A percentile compares a stretch with the other conserved stretches of the same genome.
These are phyloP conservation scores for Leucophenga montana DNA, from an alignment of 2,888 invertebrate species.

Conservation along the genomic window DNA sequence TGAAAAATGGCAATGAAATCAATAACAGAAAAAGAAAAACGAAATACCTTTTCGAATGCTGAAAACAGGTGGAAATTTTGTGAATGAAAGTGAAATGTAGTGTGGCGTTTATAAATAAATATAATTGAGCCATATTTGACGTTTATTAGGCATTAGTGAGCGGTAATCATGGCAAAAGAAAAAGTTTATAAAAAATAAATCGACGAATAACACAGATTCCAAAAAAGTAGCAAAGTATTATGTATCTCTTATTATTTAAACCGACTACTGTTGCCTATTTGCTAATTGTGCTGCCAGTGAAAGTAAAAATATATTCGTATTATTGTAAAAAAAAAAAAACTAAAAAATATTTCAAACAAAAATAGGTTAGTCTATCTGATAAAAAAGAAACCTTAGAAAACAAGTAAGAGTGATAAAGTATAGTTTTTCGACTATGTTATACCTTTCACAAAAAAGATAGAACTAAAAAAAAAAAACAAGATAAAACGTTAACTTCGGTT, in stretches of 20 bases:
- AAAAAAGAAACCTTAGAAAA: too few species aligned
- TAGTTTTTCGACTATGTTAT: too few species aligned
- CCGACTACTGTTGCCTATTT: neutral
- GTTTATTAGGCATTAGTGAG: constrained; percentile 40
- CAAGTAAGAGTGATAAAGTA: too few species aligned
- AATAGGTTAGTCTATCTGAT: neutral
- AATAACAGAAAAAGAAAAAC: constrained; percentile 41
- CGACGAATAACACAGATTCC: neutral
- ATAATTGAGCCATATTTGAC: constrained; percentile 40
- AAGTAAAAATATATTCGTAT: neutral
- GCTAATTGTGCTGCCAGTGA: neutral
- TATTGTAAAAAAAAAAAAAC: neutral
- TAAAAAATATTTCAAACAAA: neutral
- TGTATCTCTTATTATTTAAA: too few species aligned
- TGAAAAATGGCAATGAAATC: constrained; percentile 36
- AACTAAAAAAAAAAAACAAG: neutral
- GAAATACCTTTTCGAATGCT: constrained; percentile 14
- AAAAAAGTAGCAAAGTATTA: too few species aligned
- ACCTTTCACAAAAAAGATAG: neutral
- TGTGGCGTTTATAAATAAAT: constrained; percentile 35
- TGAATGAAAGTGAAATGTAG: constrained; percentile 28
- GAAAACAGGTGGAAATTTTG: constrained; percentile 22
- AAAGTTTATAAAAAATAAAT: neutral
- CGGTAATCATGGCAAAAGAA: constrained; percentile 50
- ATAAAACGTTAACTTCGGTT: too few species aligned